phyloP scores from a whole-genome alignment of 2,888 invertebrate genomes.

The Nemapogon koenigi region DNA sequence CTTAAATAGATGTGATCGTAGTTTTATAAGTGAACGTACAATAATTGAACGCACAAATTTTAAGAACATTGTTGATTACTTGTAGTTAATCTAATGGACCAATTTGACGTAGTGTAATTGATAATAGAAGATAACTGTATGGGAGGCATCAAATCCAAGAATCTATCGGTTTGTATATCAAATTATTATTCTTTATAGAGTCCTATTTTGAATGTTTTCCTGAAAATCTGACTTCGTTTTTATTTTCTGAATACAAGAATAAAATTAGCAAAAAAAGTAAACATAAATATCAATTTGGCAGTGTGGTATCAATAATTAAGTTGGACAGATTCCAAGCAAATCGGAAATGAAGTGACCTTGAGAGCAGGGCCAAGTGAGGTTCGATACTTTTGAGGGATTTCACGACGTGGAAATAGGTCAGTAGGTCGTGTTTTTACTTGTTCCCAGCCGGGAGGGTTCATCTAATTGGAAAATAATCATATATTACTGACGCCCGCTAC shows the following conservation, averaged over 20 bases:
- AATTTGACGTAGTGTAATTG: background rate
- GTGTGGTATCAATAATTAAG: no score
- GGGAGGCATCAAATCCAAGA: constrained; percentile 57
- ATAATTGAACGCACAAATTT: constrained; percentile 5
- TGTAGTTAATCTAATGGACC: constrained; percentile 1
- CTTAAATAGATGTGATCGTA: no score
- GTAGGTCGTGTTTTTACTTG: constrained; percentile 6
- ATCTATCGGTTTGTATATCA: constrained; percentile 36
- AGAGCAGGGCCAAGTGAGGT: background rate
- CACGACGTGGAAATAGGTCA: constrained; percentile 4
- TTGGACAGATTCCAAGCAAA: no score
- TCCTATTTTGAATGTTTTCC: no score
- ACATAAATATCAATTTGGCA: no score
- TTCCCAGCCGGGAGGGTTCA: constrained; percentile 2
- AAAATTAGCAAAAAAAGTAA: no score
- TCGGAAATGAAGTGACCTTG: background rate
- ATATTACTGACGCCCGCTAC: no score
- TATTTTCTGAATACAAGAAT: no score
- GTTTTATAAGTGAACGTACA: constrained; percentile 2
- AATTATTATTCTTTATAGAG: no score
- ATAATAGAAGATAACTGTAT: constrained; percentile 31
- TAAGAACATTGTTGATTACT: constrained; percentile 3
- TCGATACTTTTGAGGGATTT: background rate
- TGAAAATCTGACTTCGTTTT: no score
- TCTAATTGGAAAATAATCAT: constrained; percentile 5